Percentiles rank a stretch among this genome's conserved stretches.
Evolutionary conservation across 2,888 invertebrate genomes (phyloP).

Genomic region (Noctua janthina): DNA sequence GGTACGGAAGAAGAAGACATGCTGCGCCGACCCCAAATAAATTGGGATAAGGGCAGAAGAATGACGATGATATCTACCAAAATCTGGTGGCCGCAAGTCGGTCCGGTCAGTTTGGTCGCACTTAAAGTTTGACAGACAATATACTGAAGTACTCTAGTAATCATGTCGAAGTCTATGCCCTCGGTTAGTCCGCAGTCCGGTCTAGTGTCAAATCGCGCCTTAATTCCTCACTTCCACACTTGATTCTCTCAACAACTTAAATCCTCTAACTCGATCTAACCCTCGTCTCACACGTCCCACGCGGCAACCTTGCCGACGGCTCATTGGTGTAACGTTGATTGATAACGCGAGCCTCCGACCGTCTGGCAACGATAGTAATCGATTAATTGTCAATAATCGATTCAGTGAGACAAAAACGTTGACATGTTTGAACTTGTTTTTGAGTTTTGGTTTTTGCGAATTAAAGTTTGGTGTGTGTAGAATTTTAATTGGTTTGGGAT

Average conservation of each 20-base stretch:
- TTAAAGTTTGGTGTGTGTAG: background rate
- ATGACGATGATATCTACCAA: too few species aligned
- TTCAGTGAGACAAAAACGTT: constrained; percentile 44
- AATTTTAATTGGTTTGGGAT: background rate
- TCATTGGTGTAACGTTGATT: constrained; percentile 57
- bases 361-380: constrained; percentile 52
- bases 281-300: constrained; percentile 41
- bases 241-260: constrained; percentile 19
- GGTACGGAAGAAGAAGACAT: too few species aligned
- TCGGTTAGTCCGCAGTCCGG: background rate
- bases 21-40: too few species aligned
- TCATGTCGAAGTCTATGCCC: background rate
- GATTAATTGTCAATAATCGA: constrained; percentile 59
- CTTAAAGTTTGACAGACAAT: background rate
- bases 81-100: too few species aligned
- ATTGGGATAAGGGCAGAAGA: too few species aligned
- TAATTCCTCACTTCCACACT: constrained; percentile 16
- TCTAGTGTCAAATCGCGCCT: background rate
- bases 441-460: constrained; percentile 8
- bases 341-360: constrained; percentile 43
- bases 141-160: background rate
- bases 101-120: too few species aligned
- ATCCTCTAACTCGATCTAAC: constrained; percentile 29
- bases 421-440: constrained; percentile 26
- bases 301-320: constrained; percentile 54